phyloP scores from a whole-genome alignment of 1,140 invertebrate species.

The Rhopalosiphum padi region DNA sequence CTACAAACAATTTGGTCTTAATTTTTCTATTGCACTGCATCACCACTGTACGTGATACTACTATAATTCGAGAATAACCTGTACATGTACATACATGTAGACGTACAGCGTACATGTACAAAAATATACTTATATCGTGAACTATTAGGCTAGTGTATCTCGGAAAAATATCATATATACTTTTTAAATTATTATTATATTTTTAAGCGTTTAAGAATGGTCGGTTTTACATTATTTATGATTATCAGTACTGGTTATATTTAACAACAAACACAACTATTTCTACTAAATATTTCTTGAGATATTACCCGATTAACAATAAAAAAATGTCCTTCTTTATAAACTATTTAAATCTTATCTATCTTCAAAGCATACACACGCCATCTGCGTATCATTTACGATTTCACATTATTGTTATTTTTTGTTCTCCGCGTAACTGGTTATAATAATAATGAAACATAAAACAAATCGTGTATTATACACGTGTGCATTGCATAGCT shows the following conservation, averaged over 20 bases:
- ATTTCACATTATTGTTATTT: slow-evolving; percentile 16
- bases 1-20: not conserved
- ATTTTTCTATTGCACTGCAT: not conserved
- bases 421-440: not conserved
- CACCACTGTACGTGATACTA: too few relatives aligned
- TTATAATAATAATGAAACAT: not conserved
- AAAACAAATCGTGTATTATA: not conserved
- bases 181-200: too few relatives aligned
- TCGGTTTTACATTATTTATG: too few relatives aligned
- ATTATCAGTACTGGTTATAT: not conserved
- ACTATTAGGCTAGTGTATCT: too few relatives aligned
- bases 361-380: not conserved
- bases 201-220: too few relatives aligned
- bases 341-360: not conserved
- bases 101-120: too few relatives aligned
- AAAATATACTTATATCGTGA: too few relatives aligned
- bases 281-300: not conserved
- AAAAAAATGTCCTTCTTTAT: not conserved
- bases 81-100: too few relatives aligned
- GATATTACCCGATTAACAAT: not conserved
- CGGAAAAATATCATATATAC: too few relatives aligned
- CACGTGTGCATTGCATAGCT: not conserved
- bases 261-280: not conserved
- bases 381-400: not conserved
- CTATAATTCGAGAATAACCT: too few relatives aligned